phyloP scores from a whole-genome alignment of 2,888 invertebrate species.

The Cryptosula pallasiana region DNA sequence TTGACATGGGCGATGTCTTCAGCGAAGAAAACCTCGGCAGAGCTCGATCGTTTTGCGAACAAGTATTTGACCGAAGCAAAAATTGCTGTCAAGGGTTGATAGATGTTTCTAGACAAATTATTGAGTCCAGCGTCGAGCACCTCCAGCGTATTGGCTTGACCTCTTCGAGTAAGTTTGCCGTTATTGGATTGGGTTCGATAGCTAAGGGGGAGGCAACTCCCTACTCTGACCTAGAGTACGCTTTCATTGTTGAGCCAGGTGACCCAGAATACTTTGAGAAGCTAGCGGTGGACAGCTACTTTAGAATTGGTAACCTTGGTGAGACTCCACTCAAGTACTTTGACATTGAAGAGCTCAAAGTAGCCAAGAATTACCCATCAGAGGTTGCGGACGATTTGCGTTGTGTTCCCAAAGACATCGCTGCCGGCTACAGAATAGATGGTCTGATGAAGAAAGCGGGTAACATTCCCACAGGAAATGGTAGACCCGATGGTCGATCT shows the following conservation, averaged over 20 bases:
- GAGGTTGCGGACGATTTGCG: too few species aligned
- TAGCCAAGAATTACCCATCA: too few species aligned
- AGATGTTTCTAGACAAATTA: background rate
- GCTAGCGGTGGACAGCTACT: slow-evolving; percentile 13
- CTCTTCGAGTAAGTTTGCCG: background rate
- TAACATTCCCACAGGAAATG: slow-evolving; percentile 2
- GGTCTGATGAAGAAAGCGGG: background rate
- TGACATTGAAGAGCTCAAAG: background rate
- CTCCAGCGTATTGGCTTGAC: background rate
- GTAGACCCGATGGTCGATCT: background rate
- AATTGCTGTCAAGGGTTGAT: background rate
- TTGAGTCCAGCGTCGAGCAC: background rate
- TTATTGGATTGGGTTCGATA: background rate
- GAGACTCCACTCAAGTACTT: background rate
- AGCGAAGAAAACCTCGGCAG: background rate
- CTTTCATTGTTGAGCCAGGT: background rate
- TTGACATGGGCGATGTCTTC: background rate
- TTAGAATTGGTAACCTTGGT: slow-evolving; percentile 1
- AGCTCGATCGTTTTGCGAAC: background rate
- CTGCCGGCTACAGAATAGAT: background rate
- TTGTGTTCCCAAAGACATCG: background rate
- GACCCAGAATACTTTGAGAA: background rate
- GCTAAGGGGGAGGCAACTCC: background rate
- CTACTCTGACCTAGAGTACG: slow-evolving; percentile 18
- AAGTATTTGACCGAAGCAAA: background rate